Conservation (phyloP, 2,113 vertebrate genomes). For the Cyprinus carpio region DNA sequence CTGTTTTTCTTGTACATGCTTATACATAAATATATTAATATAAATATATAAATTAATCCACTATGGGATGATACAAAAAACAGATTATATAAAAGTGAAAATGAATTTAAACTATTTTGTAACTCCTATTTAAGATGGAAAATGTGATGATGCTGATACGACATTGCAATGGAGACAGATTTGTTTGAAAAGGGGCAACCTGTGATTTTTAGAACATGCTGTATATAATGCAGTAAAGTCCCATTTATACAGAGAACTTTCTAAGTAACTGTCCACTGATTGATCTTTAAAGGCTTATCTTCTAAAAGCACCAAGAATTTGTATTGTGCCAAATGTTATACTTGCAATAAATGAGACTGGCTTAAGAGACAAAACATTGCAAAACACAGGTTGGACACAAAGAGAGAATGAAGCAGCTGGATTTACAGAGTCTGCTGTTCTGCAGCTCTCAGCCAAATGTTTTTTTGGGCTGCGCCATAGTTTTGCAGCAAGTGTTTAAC, state of each 20-base stretch:
- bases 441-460: slow-evolving; percentile 79
- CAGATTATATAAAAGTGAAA: slow-evolving; percentile 86
- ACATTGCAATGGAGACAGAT: slow-evolving; percentile 71
- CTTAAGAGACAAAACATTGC: slow-evolving; percentile 60
- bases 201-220: slow-evolving; percentile 79
- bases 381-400: slow-evolving; percentile 40
- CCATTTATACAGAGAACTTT: slow-evolving; percentile 82
- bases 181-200: slow-evolving; percentile 72
- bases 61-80: slow-evolving; percentile 84
- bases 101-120: slow-evolving; percentile 88
- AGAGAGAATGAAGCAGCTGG: slow-evolving; percentile 55
- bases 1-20: slow-evolving; percentile 81
- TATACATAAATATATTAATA: slow-evolving; percentile 81
- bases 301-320: slow-evolving; percentile 78
- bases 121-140: slow-evolving; percentile 86
- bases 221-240: slow-evolving; percentile 77
- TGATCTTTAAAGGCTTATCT: slow-evolving; percentile 76
- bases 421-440: slow-evolving; percentile 76
- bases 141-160: slow-evolving; percentile 71
- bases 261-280: slow-evolving; percentile 75
- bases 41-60: slow-evolving; percentile 81
- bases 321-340: slow-evolving; percentile 86
- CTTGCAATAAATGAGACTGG: slow-evolving; percentile 83
- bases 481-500: slow-evolving; percentile 84
- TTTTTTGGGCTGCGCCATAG: slow-evolving; percentile 80